These are phyloP conservation scores for Leptogaster cylindrica DNA, from an alignment of 2,888 invertebrate species.

Conservation along the genomic window DNA sequence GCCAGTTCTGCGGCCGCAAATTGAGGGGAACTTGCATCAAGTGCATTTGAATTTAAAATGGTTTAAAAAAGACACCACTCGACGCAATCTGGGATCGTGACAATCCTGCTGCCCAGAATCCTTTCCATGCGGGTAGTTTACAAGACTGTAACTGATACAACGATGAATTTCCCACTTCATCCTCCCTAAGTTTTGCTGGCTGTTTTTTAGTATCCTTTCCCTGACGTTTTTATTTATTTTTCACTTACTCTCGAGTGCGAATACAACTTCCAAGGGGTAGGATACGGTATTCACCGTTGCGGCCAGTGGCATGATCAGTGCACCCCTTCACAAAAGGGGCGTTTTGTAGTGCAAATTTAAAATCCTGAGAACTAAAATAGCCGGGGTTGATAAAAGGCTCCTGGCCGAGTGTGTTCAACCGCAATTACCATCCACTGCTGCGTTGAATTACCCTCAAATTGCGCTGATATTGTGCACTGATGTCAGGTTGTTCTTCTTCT, in stretches of 20 bases:
- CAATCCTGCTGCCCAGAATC: not conserved
- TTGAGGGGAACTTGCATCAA: conserved; percentile 22
- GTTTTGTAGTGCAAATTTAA: conserved; percentile 1
- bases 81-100: conserved; percentile 6
- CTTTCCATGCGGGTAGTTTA: conserved; percentile 6
- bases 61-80: conserved; percentile 8
- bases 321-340: not conserved
- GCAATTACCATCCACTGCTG: not conserved
- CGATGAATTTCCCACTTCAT: not conserved
- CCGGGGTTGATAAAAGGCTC: not conserved
- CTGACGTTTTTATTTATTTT: conserved; percentile 32
- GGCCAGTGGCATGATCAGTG: conserved; percentile 12
- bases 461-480: not conserved
- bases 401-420: not conserved
- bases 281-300: conserved; percentile 40
- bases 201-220: conserved; percentile 19
- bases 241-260: conserved; percentile 20
- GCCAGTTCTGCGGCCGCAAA: not conserved
- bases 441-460: not conserved
- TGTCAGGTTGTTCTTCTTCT: conserved; percentile 20
- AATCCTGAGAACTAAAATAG: not conserved
- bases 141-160: conserved; percentile 22
- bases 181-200: not conserved
- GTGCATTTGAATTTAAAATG: conserved; percentile 46
- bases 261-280: conserved; percentile 42